Base-by-base conservation (phyloP, 2,888 invertebrate species). In the Orthosia gracilis region DNA sequence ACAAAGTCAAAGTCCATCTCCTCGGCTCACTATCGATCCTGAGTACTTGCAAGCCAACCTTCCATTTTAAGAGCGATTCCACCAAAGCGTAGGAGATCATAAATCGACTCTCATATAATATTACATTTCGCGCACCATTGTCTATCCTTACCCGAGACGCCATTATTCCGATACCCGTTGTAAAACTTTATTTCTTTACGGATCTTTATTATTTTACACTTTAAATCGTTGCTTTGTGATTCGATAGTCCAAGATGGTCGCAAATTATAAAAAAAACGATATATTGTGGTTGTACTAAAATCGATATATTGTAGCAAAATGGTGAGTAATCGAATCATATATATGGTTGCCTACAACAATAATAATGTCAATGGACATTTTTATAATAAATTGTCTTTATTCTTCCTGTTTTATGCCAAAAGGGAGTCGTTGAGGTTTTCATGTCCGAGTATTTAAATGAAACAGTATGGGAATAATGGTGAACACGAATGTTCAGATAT, bases 161-260 rank as follows among this genome's bases (percentile, higher is more conserved):
- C 80, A 84, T 91, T 89, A 92, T 92, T 91, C 91, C 90, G 92
- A 94, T 91, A 92, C 92, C 85, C 87, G 91, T 86, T 89, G 90
- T 94, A 92, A 94, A 95, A 91, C 83, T 94, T 94, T 93, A 94
- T 93, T 92, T 92, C 92, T 94, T 92, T 93, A 91, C 90, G 88
- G 89, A 85, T 86, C 91, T 93, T 93, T 92, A 92, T 93, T 93
- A 92, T 92, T 90, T 89, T 92, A 89, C 85, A 80, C 84, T 88
- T 89, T 88, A 82, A 89, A 89, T 90, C 85, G 84, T 84, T 82
- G 85, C 89, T 91, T 91, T 91, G 91, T 91, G 88, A 92, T 92
- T 92, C 91, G 68, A 82, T 85, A 83, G 82, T 82, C 85, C 77
- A 85, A 85, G 88, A 85, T 88, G 87, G 85, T 83, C 78, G 78